phyloP scores from a whole-genome alignment of 2,113 vertebrate species.

The Corythaixoides concolor region DNA sequence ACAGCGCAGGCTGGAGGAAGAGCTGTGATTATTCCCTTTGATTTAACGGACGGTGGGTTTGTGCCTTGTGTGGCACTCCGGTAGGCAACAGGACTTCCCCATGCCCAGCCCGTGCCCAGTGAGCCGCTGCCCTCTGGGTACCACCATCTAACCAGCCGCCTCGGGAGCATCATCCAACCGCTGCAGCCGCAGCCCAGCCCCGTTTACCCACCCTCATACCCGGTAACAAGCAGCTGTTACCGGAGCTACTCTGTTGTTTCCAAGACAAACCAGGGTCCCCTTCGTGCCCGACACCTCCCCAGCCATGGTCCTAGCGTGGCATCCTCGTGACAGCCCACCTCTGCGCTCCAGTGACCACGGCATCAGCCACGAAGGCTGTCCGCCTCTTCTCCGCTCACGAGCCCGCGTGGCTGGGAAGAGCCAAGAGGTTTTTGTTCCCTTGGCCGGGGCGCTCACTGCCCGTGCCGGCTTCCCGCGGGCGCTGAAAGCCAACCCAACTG shows the following conservation, averaged over 20 bases:
- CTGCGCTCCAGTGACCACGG: fast-evolving
- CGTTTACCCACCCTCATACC: fast-evolving
- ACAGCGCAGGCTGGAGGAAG: background rate
- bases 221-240: background rate
- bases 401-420: background rate
- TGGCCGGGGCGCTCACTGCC: background rate
- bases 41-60: background rate
- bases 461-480: background rate
- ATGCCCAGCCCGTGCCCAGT: background rate
- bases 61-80: background rate
- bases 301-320: background rate
- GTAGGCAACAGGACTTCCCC: background rate
- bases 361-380: background rate
- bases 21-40: fast-evolving
- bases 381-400: background rate
- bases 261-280: background rate
- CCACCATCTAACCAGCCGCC: fast-evolving
- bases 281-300: fast-evolving
- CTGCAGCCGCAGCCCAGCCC: background rate
- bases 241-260: background rate
- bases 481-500: constrained; percentile 34
- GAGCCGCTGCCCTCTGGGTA: background rate
- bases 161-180: background rate
- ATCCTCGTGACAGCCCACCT: background rate
- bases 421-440: background rate